A percentile compares a stretch with the other conserved stretches of the same genome.
Evolutionary conservation across 2,888 invertebrate species (phyloP).

Genomic region (Rhodophaea formosa): DNA sequence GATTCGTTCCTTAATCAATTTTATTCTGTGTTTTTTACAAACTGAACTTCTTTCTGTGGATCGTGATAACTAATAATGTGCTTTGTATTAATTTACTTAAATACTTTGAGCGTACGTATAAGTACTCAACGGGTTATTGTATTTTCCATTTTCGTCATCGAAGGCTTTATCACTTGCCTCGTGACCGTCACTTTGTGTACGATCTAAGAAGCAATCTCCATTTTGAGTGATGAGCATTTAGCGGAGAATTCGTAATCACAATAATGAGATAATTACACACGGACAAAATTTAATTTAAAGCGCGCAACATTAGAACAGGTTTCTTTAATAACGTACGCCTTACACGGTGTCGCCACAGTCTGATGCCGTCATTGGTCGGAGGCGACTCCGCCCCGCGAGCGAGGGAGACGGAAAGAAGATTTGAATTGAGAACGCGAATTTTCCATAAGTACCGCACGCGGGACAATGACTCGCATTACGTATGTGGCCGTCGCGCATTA

Average conservation of each 20-base stretch:
- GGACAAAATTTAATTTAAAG: constrained; percentile 81
- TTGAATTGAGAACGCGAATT: constrained; percentile 82
- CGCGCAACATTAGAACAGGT: constrained; percentile 81
- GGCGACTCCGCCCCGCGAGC: constrained; percentile 78
- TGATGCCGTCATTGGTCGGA: constrained; percentile 76
- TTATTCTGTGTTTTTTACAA: constrained; percentile 73
- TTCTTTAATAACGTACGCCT: constrained; percentile 81
- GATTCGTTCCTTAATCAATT: constrained; percentile 81
- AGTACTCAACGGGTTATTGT: constrained; percentile 43
- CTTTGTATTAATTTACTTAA: constrained; percentile 57
- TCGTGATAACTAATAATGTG: constrained; percentile 64
- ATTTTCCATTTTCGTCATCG: constrained; percentile 43
- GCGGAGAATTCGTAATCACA: constrained; percentile 79
- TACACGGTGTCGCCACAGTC: constrained; percentile 78
- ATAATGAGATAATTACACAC: constrained; percentile 82
- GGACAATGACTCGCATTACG: constrained; percentile 82
- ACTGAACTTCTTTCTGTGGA: constrained; percentile 62
- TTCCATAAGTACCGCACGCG: constrained; percentile 80
- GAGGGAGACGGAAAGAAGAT: constrained; percentile 79
- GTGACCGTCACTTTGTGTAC: constrained; percentile 56
- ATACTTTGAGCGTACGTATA: constrained; percentile 31
- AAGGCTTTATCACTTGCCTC: constrained; percentile 50
- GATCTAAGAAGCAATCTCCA: constrained; percentile 65
- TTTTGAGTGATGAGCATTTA: constrained; percentile 76
- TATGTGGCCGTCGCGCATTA: constrained; percentile 79